Percentiles rank a stretch among this genome's conserved stretches.
phyloP scores from a whole-genome alignment of 1,140 invertebrate genomes.

The Bathynomus jamesi region DNA sequence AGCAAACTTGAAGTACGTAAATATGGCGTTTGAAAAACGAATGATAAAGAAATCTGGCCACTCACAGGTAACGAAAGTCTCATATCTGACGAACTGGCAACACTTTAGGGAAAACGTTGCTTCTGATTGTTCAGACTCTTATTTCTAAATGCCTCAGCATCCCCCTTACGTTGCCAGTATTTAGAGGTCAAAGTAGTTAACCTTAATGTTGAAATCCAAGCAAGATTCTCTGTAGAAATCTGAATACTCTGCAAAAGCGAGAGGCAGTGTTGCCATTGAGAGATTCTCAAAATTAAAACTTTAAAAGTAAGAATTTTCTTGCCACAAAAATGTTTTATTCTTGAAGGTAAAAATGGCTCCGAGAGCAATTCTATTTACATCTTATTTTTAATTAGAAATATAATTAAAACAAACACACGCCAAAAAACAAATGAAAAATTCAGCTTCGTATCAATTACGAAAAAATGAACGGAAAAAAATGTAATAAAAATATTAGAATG shows the following conservation, averaged over 20 bases:
- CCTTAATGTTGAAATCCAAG: not conserved
- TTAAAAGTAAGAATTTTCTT: not conserved
- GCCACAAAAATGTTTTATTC: not conserved
- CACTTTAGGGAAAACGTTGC: not conserved
- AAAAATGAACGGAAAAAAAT: too few relatives aligned
- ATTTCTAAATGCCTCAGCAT: not conserved
- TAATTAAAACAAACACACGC: too few relatives aligned
- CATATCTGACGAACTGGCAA: not conserved
- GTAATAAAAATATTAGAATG: too few relatives aligned
- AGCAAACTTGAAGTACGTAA: too few relatives aligned
- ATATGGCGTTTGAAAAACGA: too few relatives aligned
- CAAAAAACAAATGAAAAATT: too few relatives aligned
- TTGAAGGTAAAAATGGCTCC: too few relatives aligned
- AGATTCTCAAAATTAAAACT: not conserved
- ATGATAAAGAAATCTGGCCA: not conserved
- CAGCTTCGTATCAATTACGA: too few relatives aligned
- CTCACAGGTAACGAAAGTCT: not conserved
- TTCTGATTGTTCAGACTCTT: not conserved
- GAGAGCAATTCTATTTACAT: too few relatives aligned
- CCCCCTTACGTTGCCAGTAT: not conserved
- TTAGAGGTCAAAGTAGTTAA: not conserved
- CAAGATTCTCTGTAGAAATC: not conserved
- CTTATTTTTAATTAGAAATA: too few relatives aligned
- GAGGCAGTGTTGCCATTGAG: not conserved
- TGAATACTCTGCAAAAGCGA: not conserved